Base-by-base conservation (phyloP, 2,113 vertebrate species). In the Chroicocephalus ridibundus region DNA sequence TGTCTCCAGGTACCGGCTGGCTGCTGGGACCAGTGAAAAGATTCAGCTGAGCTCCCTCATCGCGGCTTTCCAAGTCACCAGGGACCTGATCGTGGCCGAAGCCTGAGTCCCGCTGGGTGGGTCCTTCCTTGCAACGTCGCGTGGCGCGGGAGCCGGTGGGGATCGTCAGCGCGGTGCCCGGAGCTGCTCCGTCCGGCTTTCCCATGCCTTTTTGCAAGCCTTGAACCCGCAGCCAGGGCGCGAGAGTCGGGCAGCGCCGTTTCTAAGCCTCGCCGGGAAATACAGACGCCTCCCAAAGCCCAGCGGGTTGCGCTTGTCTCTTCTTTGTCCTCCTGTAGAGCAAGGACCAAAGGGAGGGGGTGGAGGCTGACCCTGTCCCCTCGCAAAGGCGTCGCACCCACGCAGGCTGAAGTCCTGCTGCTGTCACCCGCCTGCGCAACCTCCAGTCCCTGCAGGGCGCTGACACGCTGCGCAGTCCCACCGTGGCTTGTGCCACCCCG, bases 1-100 rank as follows among this genome's bases (percentile, higher is more conserved):
- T 42, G 32, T 29, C 91, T 57, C 78, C 86, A 99, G 99, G 97
- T 98, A 99, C 97, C 98, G 99, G 13, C 94, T 99, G 46, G 98
- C 99, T 9, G 98, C 98, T 6, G 99, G 99, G 47, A 99, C 99
- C 81, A 99, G 95, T 3, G 99, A 99, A 96, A 99, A 99, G 98
- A 99, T 99, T 91, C 99, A 99, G 98, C 98, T 99, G 87, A 99
- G 99, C 95, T 99, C 99, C 58, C 99, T 99, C 97, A 98, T 99
- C 1, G 99, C 99, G 0, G 99, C 99, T 8, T 99, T 99, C 97
- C 99, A 99, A 93, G 98, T 99, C 60, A 99, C 99, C 87, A 98
- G 99, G 93, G 99, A 99, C 94, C 97, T 99, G 44, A 99, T 99
- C 31, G 99, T 98, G 80, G 98, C 98, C 0, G 99, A 99, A 89